phyloP scores from a whole-genome alignment of 2,797 vertebrate species.

The Gadopsis marmoratus region DNA sequence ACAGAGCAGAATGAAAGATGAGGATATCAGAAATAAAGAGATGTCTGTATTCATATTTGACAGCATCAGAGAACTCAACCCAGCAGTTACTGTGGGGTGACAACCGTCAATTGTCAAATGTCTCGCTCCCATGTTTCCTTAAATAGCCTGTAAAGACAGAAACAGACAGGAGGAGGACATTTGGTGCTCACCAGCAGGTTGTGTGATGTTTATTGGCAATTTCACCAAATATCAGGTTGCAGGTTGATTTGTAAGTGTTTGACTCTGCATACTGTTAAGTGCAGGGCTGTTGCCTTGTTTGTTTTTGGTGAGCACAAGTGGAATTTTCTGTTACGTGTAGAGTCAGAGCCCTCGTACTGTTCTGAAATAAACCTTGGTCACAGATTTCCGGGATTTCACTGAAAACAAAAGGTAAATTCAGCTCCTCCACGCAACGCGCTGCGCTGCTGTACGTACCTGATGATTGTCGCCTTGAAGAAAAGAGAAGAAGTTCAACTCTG shows the following conservation, averaged over 20 bases:
- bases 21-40: background rate
- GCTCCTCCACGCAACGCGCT: background rate
- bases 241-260: background rate
- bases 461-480: conserved; percentile 99
- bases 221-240: conserved; percentile 1
- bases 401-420: background rate
- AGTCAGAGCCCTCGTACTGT: background rate
- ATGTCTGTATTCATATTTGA: background rate
- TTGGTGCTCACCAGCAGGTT: background rate
- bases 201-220: background rate
- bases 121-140: conserved; percentile 22
- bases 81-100: background rate
- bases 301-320: background rate
- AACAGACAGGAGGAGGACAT: background rate
- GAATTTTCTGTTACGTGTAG: background rate
- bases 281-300: background rate
- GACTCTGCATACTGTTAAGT: background rate
- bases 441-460: conserved; percentile 88
- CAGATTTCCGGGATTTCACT: background rate
- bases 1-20: background rate
- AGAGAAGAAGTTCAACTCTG: conserved; percentile 99
- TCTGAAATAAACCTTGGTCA: background rate
- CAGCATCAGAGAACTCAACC: conserved; percentile 7
- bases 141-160: conserved; percentile 10
- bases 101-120: conserved; percentile 28